These are phyloP conservation scores for Murina feae DNA, from an alignment of 2,113 vertebrate genomes.

Conservation along the genomic window DNA sequence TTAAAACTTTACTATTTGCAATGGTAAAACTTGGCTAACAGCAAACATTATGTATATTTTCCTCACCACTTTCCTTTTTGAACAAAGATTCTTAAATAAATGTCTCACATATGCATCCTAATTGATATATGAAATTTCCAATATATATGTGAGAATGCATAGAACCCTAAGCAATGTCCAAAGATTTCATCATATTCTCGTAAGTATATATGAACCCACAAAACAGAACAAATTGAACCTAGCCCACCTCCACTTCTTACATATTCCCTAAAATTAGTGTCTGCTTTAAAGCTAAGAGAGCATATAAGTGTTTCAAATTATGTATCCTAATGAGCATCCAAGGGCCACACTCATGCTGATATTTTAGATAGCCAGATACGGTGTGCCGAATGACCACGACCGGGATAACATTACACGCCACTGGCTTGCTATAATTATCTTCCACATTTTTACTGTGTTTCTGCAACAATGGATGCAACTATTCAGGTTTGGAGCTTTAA, in stretches of 20 bases:
- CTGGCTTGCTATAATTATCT: not conserved
- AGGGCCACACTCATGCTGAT: not conserved
- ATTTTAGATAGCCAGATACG: constrained; percentile 41
- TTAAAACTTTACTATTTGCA: not conserved
- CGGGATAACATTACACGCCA: not conserved
- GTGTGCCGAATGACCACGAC: not conserved
- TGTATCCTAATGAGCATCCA: not conserved
- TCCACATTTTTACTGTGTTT: constrained; percentile 31
- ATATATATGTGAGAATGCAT: not conserved
- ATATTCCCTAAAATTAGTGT: not conserved
- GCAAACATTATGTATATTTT: not conserved
- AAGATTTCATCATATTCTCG: not conserved
- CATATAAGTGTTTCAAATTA: constrained; percentile 1
- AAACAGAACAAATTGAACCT: not conserved
- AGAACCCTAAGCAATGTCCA: not conserved
- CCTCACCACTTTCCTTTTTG: not conserved
- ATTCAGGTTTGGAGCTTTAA: not conserved
- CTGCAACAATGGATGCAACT: not conserved
- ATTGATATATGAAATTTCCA: not conserved
- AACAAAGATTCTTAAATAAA: not conserved
- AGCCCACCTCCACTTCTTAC: not conserved
- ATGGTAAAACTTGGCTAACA: not conserved
- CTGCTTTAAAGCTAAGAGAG: constrained; percentile 3
- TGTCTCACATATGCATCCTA: not conserved
- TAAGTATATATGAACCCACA: not conserved